Conservation (phyloP, 2,888 invertebrate genomes). For the Acrobasis suavella region DNA sequence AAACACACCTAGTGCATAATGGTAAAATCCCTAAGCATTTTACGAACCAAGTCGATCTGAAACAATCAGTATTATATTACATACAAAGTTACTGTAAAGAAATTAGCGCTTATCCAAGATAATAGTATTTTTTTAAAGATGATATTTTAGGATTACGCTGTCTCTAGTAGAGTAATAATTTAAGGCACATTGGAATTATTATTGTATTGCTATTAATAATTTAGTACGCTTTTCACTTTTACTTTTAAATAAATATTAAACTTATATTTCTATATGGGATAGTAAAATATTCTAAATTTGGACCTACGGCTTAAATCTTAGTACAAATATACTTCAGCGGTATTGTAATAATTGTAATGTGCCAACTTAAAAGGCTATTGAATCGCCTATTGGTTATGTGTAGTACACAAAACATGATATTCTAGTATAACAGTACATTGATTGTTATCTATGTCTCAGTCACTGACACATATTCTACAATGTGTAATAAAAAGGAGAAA, state of each 20-base stretch:
- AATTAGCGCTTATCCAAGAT: slow-evolving; percentile 57
- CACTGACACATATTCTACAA: background rate
- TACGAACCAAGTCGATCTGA: slow-evolving; percentile 39
- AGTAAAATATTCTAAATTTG: slow-evolving; percentile 1
- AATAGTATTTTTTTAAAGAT: slow-evolving; percentile 68
- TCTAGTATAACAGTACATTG: background rate
- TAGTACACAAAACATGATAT: slow-evolving; percentile 2
- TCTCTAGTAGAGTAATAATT: slow-evolving; percentile 35
- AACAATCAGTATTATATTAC: slow-evolving; percentile 60
- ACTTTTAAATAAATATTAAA: background rate
- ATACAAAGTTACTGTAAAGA: slow-evolving; percentile 38
- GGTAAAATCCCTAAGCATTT: background rate
- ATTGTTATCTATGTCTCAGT: background rate
- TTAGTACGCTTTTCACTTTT: background rate
- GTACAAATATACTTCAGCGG: slow-evolving; percentile 48
- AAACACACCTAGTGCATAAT: background rate
- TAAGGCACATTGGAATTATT: slow-evolving; percentile 42
- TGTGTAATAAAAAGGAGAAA: too few relatives aligned
- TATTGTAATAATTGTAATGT: slow-evolving; percentile 45
- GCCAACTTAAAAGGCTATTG: slow-evolving; percentile 39
- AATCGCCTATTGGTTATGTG: slow-evolving; percentile 24
- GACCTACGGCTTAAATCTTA: slow-evolving; percentile 47
- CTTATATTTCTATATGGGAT: background rate
- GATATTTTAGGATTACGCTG: slow-evolving; percentile 44
- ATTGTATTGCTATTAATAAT: background rate